These are phyloP conservation scores for Myotis daubentonii DNA, from an alignment of 2,797 vertebrate genomes.

Conservation along the genomic window DNA sequence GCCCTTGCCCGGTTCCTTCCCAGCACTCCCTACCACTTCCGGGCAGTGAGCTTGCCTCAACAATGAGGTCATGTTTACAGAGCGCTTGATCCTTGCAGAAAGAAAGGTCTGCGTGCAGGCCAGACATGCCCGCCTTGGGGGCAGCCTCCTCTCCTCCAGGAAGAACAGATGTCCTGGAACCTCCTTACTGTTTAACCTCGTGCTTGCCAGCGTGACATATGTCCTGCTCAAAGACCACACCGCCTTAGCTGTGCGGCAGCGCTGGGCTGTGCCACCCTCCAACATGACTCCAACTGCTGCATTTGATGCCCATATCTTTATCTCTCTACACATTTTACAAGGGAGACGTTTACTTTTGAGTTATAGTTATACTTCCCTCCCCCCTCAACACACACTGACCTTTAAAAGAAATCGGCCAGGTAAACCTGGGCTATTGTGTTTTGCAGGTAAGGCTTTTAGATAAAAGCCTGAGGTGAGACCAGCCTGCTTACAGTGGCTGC, in stretches of 20 bases:
- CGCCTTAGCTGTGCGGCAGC: background rate
- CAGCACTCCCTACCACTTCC: background rate
- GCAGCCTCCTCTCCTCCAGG: background rate
- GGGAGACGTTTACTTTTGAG: background rate
- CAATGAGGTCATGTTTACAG: background rate
- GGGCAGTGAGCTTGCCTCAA: background rate
- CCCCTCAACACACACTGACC: background rate
- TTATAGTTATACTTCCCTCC: background rate
- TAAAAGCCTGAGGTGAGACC: constrained; percentile 78
- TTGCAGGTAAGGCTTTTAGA: constrained; percentile 78
- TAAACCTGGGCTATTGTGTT: constrained; percentile 71
- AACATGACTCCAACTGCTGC: background rate
- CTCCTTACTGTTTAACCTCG: background rate
- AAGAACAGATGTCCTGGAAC: background rate
- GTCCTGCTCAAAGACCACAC: background rate
- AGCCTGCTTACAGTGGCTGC: constrained; percentile 81
- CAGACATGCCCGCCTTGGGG: background rate
- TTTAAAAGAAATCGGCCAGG: constrained; percentile 56
- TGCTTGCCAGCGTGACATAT: background rate
- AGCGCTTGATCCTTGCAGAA: background rate
- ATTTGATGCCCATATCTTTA: background rate
- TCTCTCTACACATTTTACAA: background rate
- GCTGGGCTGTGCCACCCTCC: background rate
- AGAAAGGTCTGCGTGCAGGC: background rate
- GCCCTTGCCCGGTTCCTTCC: background rate